Percentiles rank a stretch among this genome's conserved stretches.
phyloP scores from a whole-genome alignment of 2,797 vertebrate species.

The Brachymystax lenok region DNA sequence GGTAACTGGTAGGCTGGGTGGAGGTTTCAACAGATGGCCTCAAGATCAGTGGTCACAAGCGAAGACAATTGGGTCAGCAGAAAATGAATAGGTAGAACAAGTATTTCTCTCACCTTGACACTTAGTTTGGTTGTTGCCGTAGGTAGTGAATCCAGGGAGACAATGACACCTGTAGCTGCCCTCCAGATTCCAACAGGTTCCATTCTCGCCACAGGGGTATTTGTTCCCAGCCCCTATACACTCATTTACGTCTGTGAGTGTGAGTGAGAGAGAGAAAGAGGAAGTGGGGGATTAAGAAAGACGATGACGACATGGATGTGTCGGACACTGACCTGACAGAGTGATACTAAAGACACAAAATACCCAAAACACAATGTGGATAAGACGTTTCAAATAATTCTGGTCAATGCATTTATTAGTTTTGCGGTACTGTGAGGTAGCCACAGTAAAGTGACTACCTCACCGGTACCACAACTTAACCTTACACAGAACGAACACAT shows the following conservation, averaged over 20 bases:
- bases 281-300: background rate
- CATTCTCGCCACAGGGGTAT: background rate
- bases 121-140: background rate
- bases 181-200: background rate
- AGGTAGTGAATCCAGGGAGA: background rate
- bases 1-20: too few relatives aligned
- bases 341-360: too few relatives aligned
- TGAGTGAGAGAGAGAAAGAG: background rate
- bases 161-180: background rate
- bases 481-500: too few relatives aligned
- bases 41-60: background rate
- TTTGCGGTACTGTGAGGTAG: too few relatives aligned
- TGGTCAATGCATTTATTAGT: too few relatives aligned
- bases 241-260: background rate
- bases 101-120: background rate
- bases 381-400: too few relatives aligned
- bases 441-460: too few relatives aligned
- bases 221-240: background rate
- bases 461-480: too few relatives aligned
- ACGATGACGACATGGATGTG: background rate
- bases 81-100: background rate
- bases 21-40: too few relatives aligned
- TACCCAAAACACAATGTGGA: too few relatives aligned
- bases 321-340: background rate
- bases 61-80: background rate